These are phyloP conservation scores for Oreohelix idahoensis DNA, from an alignment of 1,140 invertebrate species.

Conservation along the genomic window DNA sequence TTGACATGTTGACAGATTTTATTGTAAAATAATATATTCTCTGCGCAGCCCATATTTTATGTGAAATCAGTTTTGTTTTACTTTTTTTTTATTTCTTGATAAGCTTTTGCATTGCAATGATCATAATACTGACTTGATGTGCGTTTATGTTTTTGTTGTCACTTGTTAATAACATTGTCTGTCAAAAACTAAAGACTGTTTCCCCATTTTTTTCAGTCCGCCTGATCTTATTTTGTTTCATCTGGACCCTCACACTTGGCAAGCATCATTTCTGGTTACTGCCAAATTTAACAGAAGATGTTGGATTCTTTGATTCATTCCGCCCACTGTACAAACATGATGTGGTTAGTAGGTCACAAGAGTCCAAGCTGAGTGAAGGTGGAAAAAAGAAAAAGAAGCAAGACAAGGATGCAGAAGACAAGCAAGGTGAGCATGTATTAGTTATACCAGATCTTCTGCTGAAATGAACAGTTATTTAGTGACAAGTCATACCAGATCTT, in stretches of 20 bases:
- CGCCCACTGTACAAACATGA: constrained; percentile 90
- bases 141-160: too few relatives aligned
- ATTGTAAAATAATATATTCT: too few relatives aligned
- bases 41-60: too few relatives aligned
- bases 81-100: too few relatives aligned
- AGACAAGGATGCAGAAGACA: constrained; percentile 80
- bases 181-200: neutral
- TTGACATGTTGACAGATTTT: too few relatives aligned
- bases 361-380: constrained; percentile 76
- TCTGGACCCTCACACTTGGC: constrained; percentile 92
- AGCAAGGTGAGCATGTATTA: constrained; percentile 77
- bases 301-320: constrained; percentile 98
- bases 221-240: constrained; percentile 90
- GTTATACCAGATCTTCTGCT: too few relatives aligned
- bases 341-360: constrained; percentile 39
- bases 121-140: too few relatives aligned
- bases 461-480: too few relatives aligned
- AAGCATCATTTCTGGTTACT: constrained; percentile 96
- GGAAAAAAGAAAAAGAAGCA: constrained; percentile 81
- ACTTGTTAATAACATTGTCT: too few relatives aligned
- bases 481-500: too few relatives aligned
- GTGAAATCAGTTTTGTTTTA: too few relatives aligned
- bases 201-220: constrained; percentile 77
- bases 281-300: constrained; percentile 98
- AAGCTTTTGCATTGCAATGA: too few relatives aligned